Percentiles rank a stretch among this genome's conserved stretches.
phyloP scores from a whole-genome alignment of 1,140 invertebrate genomes.

The Psilanteris sp. region DNA sequence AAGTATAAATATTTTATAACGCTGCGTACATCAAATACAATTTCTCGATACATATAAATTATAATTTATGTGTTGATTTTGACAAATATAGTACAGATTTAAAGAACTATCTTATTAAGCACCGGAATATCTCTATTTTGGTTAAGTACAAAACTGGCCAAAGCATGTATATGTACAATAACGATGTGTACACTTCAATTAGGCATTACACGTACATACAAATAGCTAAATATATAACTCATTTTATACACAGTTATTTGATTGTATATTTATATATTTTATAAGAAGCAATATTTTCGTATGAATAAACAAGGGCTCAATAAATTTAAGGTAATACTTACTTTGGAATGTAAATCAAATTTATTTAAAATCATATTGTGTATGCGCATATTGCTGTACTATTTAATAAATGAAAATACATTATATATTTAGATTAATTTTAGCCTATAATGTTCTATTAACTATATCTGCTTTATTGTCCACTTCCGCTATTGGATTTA shows the following conservation, averaged over 20 bases:
- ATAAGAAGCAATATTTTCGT: conserved; percentile 44
- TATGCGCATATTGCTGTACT: conserved; percentile 38
- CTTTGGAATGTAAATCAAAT: conserved; percentile 20
- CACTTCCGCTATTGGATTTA: conserved; percentile 15
- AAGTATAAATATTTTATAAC: too few species aligned
- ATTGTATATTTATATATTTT: conserved; percentile 54
- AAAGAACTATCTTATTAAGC: conserved; percentile 10
- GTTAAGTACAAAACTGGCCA: conserved; percentile 62
- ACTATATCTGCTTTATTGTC: conserved; percentile 23
- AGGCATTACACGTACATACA: conserved; percentile 45
- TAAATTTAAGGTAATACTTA: conserved; percentile 20
- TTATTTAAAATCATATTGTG: conserved; percentile 20
- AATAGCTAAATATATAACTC: conserved; percentile 30
- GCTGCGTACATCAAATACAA: too few species aligned
- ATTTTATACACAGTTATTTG: conserved; percentile 41
- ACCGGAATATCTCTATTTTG: conserved; percentile 50
- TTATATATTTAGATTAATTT: conserved; percentile 38
- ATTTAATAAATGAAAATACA: conserved; percentile 35
- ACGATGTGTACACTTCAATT: conserved; percentile 41
- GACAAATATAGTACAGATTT: background rate
- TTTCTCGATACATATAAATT: too few species aligned
- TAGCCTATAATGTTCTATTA: conserved; percentile 18
- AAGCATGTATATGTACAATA: conserved; percentile 56
- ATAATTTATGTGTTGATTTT: too few species aligned
- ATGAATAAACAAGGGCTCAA: conserved; percentile 30